Percentiles rank a stretch among this genome's conserved stretches.
Evolutionary conservation across 92 coral and sea anemone genomes (phyloP).

Genomic region (Parazoanthus darwini): DNA sequence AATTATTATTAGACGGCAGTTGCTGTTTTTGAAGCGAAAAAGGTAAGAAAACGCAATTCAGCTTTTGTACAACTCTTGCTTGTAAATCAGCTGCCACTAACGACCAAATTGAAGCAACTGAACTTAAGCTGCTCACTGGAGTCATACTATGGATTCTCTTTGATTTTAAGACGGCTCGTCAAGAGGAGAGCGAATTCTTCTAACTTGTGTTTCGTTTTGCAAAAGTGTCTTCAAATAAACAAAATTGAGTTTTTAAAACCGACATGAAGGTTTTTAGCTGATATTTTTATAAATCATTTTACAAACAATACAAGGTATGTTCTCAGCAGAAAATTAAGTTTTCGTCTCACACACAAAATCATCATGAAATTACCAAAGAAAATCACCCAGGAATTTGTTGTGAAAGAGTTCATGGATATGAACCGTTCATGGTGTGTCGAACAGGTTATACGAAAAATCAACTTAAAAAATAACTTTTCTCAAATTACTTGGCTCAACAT

Average conservation of each 20-base stretch:
- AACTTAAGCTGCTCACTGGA: not conserved
- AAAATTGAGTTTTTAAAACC: not conserved
- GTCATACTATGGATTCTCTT: not conserved
- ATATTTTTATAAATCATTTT: not conserved
- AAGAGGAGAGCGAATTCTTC: not conserved
- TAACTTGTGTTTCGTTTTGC: not conserved
- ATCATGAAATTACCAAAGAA: too few relatives aligned
- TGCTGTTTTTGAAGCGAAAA: not conserved
- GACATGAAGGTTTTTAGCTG: not conserved
- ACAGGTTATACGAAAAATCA: not conserved
- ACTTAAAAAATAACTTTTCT: too few relatives aligned
- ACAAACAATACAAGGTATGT: not conserved
- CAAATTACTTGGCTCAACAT: not conserved
- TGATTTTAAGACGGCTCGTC: not conserved
- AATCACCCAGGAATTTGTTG: too few relatives aligned
- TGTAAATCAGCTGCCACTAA: not conserved
- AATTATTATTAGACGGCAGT: not conserved
- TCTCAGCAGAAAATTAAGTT: not conserved
- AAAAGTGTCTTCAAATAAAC: not conserved
- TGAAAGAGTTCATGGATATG: too few relatives aligned
- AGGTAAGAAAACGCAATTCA: not conserved
- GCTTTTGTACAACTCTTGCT: not conserved
- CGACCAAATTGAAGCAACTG: not conserved
- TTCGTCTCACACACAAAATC: not conserved
- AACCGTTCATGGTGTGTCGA: not conserved